Evolutionary conservation across 2,797 vertebrate species (phyloP), one percentile per base, ranked within the genome.

Genomic region (Darevskia mixta): DNA sequence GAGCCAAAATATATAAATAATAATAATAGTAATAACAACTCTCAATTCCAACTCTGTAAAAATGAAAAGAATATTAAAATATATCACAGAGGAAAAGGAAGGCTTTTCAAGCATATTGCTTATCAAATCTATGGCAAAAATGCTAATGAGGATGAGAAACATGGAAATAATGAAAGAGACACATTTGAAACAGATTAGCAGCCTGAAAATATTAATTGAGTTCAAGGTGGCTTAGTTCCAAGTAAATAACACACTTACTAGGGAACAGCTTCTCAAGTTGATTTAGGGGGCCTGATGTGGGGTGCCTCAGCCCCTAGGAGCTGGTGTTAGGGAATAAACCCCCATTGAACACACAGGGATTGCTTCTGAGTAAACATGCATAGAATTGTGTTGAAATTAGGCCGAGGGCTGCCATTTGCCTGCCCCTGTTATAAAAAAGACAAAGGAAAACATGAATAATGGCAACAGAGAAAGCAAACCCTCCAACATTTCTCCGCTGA

Each of bases 1-100:
- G 29, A 45, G 32, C n/a, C n/a, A 45, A 86, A 86, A 86, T 79
- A 58, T 86, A 67, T 41, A 61, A 86, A 86, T 29, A 86, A 55
- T 27, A 80, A 9, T n/a, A 38, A 72, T 3, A 49, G 3, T 3
- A 49, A 49, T 3, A 49, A 49, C 10, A 49, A 55, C 45, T 49
- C n/a, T 71, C 17, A 71, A n/a, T 71, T 83, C 67, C 11, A 72
- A 72, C 43, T 38, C 32, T 58, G 45, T 72, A 58, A 73, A 79
- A 80, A 15, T 35, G 49, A 72, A 72, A 86, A 41, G 9, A 18
- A 61, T 79, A 86, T 61, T 80, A n/a, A 58, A 72, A 8, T 23
- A 41, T 61, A 35, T n/a, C 49, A 61, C 5, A 7, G 41, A 78
- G 73, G 77, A 32, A 25, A 9, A 32, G 35, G 32, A 35, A 4